Base-by-base conservation (phyloP, 1,140 invertebrate genomes). In the Trinorchestia longiramus region DNA sequence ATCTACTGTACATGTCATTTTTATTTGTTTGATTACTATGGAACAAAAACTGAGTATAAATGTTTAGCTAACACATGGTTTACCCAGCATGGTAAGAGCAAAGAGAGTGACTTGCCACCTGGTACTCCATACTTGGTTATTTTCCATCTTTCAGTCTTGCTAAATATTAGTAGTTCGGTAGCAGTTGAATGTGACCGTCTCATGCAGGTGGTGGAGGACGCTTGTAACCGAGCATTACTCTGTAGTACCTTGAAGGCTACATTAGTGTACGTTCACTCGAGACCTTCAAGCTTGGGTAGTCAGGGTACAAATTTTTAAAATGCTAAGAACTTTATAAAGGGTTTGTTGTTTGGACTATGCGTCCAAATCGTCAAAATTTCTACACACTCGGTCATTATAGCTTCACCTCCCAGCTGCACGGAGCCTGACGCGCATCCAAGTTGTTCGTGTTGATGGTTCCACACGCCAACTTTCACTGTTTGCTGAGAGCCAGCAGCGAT, bases 391-490 rank as follows among this genome's bases (percentile, higher is more conserved):
- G 47, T 53, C 6, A 53, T 53, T 53, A 8, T 53, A 19, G 6
- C 19, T 19, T 53, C n/a, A 0, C 88, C 88, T 90, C 17, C 88
- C 88, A 43, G 88, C 88, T 19, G 88, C 41, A 42, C 11, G 36
- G 88, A 8, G 41, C 4, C 88, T 90, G 43, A 11, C 15, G 88
- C 88, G 47, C 62, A 28, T 36, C 62, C n/a, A 36, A 11, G 88
- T 90, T 36, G n/a, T 90, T 41, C 43, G 41, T 90, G 43, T 15
- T 90, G 88, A 42, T 28, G n/a, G 23, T 3, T 28, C 88, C 88
- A 90, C 88, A 36, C 88, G 88, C n/a, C n/a, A 90, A 90, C 88
- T 90, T 90, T 90, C 88, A 90, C 43, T 42, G 88, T 90, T 90
- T 90, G 43, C 43, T 41, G 8, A 90, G 88, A 36, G 88, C 88